phyloP scores from a whole-genome alignment of 2,888 invertebrate species.

The Lepeophtheirus nordmannii region DNA sequence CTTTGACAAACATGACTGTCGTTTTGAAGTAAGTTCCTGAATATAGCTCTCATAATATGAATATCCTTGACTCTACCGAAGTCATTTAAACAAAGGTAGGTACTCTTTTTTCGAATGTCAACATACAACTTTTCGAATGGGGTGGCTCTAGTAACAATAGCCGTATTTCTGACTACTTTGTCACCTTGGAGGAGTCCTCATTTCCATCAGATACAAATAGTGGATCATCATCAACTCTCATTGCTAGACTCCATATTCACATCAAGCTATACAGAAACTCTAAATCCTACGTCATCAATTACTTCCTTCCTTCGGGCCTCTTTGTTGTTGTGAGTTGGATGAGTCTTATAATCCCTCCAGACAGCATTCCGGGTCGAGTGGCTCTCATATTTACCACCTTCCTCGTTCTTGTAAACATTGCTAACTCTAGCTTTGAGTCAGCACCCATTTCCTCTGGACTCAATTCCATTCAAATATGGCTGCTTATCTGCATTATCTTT shows the following conservation, averaged over 20 bases:
- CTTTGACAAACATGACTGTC: neutral
- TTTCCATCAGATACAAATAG: too few species aligned
- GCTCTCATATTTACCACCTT: conserved; percentile 47
- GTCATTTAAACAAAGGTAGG: neutral
- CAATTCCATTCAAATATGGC: neutral
- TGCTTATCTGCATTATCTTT: neutral
- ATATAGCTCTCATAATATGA: too few species aligned
- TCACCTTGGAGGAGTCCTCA: too few species aligned
- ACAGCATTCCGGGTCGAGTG: conserved; percentile 49
- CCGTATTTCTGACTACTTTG: too few species aligned
- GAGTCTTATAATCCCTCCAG: conserved; percentile 48
- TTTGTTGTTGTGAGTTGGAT: conserved; percentile 52
- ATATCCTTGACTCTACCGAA: too few species aligned
- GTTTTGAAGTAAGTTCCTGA: neutral
- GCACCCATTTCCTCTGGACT: neutral
- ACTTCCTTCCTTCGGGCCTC: conserved; percentile 46
- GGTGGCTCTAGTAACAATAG: too few species aligned
- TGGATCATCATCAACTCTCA: too few species aligned
- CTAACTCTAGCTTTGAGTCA: neutral
- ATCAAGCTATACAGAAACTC: neutral
- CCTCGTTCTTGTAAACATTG: conserved; percentile 37
- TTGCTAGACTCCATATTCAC: too few species aligned
- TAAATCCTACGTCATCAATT: conserved; percentile 46
- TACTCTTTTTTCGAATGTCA: too few species aligned
- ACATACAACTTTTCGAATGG: too few species aligned